Conservation (phyloP, 23 tunicate genomes). For the Ascidia mentula region DNA sequence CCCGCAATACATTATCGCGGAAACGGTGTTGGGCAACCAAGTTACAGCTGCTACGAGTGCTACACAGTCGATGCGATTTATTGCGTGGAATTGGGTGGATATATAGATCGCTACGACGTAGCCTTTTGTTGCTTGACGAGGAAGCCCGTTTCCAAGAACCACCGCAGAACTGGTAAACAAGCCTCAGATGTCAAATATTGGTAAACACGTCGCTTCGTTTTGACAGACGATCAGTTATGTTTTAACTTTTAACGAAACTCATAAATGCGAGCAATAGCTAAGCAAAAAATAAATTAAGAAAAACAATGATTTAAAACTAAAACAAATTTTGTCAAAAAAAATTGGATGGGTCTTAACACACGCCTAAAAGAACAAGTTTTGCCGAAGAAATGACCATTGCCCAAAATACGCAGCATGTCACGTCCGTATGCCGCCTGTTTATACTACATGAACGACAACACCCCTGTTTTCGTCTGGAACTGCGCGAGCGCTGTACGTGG, state of each 20-base stretch:
- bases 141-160: neutral
- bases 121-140: neutral
- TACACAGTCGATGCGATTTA: no score
- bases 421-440: neutral
- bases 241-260: no score
- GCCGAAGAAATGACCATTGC: neutral
- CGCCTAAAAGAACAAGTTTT: no score
- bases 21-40: no score
- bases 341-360: no score
- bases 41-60: no score
- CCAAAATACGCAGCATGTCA: neutral
- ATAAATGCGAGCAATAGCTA: no score
- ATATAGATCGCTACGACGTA: neutral
- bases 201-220: neutral
- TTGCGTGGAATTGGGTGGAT: neutral
- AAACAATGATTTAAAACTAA: no score
- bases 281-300: no score
- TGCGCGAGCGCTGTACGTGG: slow-evolving; percentile 2
- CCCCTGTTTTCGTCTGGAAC: slow-evolving; percentile 22
- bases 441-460: slow-evolving; percentile 3
- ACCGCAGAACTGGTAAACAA: neutral
- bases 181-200: neutral
- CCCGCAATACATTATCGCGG: no score
- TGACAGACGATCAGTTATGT: no score
- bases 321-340: no score